A percentile compares a stretch with the other conserved stretches of the same genome.
These are phyloP conservation scores for Xylocampa areola DNA, from an alignment of 2,888 invertebrate species.

Conservation along the genomic window DNA sequence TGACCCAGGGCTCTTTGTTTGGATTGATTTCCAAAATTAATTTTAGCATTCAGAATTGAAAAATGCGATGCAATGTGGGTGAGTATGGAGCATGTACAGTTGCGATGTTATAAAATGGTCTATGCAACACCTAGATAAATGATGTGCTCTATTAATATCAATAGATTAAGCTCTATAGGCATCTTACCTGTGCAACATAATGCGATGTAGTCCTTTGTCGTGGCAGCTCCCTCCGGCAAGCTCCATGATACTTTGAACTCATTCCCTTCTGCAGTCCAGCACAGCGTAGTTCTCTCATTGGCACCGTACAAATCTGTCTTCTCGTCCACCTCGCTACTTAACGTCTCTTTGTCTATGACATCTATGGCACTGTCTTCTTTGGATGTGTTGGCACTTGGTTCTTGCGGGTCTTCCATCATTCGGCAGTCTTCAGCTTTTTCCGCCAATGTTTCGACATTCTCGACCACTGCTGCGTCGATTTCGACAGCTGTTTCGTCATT, in stretches of 20 bases:
- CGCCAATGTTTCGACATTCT: constrained; percentile 24
- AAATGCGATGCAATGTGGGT: too few species aligned
- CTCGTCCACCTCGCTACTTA: constrained; percentile 59
- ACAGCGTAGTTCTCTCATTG: constrained; percentile 63
- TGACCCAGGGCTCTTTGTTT: too few species aligned
- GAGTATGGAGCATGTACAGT: too few species aligned
- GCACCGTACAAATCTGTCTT: constrained; percentile 53
- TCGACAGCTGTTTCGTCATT: constrained; percentile 44
- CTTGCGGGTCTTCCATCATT: constrained; percentile 53
- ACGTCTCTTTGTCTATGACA: constrained; percentile 69
- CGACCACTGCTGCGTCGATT: constrained; percentile 15
- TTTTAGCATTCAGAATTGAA: too few species aligned
- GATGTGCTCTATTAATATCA: too few species aligned
- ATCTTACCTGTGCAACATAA: constrained; percentile 89
- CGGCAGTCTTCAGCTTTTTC: constrained; percentile 39
- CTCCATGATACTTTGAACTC: constrained; percentile 85
- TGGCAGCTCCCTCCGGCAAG: constrained; percentile 77
- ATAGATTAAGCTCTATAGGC: background rate
- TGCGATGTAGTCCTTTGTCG: constrained; percentile 86
- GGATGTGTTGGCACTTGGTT: constrained; percentile 76
- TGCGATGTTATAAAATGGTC: too few species aligned
- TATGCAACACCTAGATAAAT: too few species aligned
- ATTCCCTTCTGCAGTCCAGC: constrained; percentile 82
- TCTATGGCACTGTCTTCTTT: constrained; percentile 73
- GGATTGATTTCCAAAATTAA: too few species aligned